Evolutionary conservation across 2,888 invertebrate species (phyloP), one percentile per base, ranked within the genome.

Genomic region (Andrena flavipes): DNA sequence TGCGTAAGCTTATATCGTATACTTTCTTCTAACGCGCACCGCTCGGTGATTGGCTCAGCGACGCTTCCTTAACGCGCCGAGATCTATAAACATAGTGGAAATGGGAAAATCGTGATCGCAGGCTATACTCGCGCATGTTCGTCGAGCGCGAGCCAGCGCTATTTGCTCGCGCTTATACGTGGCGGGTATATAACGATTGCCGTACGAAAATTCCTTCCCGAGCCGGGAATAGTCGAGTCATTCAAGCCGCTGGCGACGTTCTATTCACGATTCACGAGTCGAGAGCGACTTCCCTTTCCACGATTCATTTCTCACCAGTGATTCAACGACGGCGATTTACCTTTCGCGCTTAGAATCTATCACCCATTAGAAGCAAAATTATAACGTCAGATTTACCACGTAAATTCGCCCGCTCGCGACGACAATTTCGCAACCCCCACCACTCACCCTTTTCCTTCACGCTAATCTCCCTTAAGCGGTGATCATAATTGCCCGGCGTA

Each of bases 141-240:
- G 51, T 16, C 71, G 42, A 56, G 42, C 20, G 20, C 26, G 59
- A 54, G 48, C 26, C 68, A 42, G 42, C 35, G 76, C 78, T 78
- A 81, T 81, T 85, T 78, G 75, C 88, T 73, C 84, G 77, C 56
- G 77, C 48, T 42, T 51, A 75, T 67, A 20, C 56, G 71, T 51
- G 76, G 51, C 29, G n/a, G 69, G 56, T 60, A 70, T 82, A 73
- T 73, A 86, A 83, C 77, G 81, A 84, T 86, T 85, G 65, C 69
- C 80, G 56, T 84, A 84, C 86, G 86, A 78, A 56, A 89, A 84
- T 89, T 86, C 86, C 81, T 75, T 16, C 13, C 33, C 69, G 68
- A 13, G 67, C 59, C 67, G 67, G 65, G 82, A 88, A 87, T 88
- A 89, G 86, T 76, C 80, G 69, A 83, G 84, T 85, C 89, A 87